Evolutionary conservation across 2,888 invertebrate genomes (phyloP).

Genomic region (Lasioglossum marginatum): DNA sequence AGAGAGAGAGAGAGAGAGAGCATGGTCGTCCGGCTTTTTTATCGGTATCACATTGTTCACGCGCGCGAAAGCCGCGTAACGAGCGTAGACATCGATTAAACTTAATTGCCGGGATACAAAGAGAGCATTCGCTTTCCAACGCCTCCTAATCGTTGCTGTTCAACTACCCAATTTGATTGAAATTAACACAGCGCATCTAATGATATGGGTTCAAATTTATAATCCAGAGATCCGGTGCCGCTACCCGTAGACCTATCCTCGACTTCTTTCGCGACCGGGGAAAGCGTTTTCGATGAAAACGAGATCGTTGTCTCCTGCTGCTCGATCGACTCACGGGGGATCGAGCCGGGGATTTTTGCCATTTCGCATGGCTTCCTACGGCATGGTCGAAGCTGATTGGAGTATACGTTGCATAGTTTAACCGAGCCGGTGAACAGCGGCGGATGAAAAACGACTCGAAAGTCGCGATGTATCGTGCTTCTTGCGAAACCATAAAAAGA

Average conservation of each 20-base stretch:
- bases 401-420: slow-evolving; percentile 71
- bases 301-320: neutral
- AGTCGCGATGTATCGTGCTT: slow-evolving; percentile 58
- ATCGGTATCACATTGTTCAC: neutral
- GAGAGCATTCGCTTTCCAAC: slow-evolving; percentile 18
- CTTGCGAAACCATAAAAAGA: slow-evolving; percentile 26
- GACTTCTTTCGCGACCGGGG: neutral
- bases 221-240: slow-evolving; percentile 60
- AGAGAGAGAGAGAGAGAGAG: too few relatives aligned
- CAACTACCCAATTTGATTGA: slow-evolving; percentile 49
- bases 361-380: slow-evolving; percentile 56
- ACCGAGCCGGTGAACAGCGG: slow-evolving; percentile 63
- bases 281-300: neutral
- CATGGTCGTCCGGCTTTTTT: neutral
- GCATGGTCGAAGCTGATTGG: slow-evolving; percentile 70
- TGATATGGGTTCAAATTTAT: slow-evolving; percentile 44
- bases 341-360: slow-evolving; percentile 29
- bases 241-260: neutral
- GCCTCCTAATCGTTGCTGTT: slow-evolving; percentile 24
- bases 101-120: slow-evolving; percentile 25
- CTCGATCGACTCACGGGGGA: neutral
- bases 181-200: slow-evolving; percentile 36
- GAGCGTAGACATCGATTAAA: slow-evolving; percentile 21
- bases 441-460: slow-evolving; percentile 47
- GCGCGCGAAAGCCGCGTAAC: neutral